Conservation (phyloP, 2,888 invertebrate genomes). For the Plusia festucae region DNA sequence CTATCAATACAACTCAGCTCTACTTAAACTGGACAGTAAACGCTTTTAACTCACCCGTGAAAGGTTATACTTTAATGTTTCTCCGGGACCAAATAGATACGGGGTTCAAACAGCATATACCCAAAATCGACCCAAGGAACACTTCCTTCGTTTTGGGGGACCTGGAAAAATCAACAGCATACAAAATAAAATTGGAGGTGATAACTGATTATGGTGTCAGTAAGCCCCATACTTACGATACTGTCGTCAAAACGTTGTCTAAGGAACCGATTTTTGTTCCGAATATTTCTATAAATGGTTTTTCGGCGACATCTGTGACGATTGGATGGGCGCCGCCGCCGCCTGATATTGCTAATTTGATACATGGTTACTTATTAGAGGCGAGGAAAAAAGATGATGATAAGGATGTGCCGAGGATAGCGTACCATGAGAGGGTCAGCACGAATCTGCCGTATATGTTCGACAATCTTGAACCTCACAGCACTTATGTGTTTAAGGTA, state of each 20-base stretch:
- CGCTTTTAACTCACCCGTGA: slow-evolving; percentile 92
- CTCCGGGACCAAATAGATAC: background rate
- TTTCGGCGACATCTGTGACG: slow-evolving; percentile 92
- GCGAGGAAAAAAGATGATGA: slow-evolving; percentile 89
- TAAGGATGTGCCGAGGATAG: slow-evolving; percentile 82
- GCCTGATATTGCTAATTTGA: slow-evolving; percentile 90
- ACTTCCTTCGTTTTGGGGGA: slow-evolving; percentile 92
- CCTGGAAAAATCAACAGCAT: slow-evolving; percentile 91
- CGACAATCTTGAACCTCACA: slow-evolving; percentile 93
- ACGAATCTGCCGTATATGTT: slow-evolving; percentile 94
- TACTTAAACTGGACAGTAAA: slow-evolving; percentile 95
- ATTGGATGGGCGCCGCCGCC: slow-evolving; percentile 94
- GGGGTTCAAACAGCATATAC: slow-evolving; percentile 18
- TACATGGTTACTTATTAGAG: slow-evolving; percentile 93
- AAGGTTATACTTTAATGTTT: slow-evolving; percentile 89
- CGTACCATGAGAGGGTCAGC: slow-evolving; percentile 91
- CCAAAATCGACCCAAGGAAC: slow-evolving; percentile 90
- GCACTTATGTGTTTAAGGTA: slow-evolving; percentile 94
- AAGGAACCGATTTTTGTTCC: slow-evolving; percentile 94
- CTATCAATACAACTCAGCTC: slow-evolving; percentile 93
- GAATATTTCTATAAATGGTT: slow-evolving; percentile 93
- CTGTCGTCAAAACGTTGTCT: slow-evolving; percentile 89
- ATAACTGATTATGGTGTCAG: slow-evolving; percentile 91
- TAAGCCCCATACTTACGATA: slow-evolving; percentile 70
- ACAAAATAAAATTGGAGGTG: slow-evolving; percentile 91